Percentiles rank a stretch among this genome's conserved stretches.
phyloP scores from a whole-genome alignment of 2,888 invertebrate species.

The Acronicta alni region DNA sequence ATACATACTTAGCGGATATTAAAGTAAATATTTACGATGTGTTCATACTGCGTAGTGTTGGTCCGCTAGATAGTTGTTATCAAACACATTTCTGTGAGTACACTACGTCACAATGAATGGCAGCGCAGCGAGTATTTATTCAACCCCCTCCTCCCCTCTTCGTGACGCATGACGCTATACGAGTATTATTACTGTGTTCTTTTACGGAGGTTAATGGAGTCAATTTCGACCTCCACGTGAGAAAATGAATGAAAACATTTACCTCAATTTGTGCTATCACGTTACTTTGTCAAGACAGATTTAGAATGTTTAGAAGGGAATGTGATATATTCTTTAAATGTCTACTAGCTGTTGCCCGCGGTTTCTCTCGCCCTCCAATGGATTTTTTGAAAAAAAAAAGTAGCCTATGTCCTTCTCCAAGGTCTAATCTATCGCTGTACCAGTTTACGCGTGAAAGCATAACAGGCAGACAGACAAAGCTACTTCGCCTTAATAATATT shows the following conservation, averaged over 20 bases:
- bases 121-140: conserved; percentile 21
- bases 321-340: too few species aligned
- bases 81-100: conserved; percentile 15
- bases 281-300: too few species aligned
- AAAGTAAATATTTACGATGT: conserved; percentile 47
- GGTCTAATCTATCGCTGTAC: too few species aligned
- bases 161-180: conserved; percentile 15
- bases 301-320: too few species aligned
- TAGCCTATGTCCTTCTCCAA: too few species aligned
- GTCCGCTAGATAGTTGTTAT: conserved; percentile 16
- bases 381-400: too few species aligned
- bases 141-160: too few species aligned
- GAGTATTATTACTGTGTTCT: conserved; percentile 21
- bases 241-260: conserved; percentile 14
- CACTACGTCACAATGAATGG: conserved; percentile 9
- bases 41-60: conserved; percentile 14
- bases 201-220: conserved; percentile 14
- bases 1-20: conserved; percentile 27
- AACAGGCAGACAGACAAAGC: too few species aligned
- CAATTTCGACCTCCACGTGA: conserved; percentile 6
- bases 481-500: too few species aligned
- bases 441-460: too few species aligned
- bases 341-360: too few species aligned
- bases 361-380: too few species aligned
- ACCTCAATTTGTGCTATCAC: conserved; percentile 9